phyloP scores from a whole-genome alignment of 2,113 vertebrate species.

The Cephalopholis sonnerati region DNA sequence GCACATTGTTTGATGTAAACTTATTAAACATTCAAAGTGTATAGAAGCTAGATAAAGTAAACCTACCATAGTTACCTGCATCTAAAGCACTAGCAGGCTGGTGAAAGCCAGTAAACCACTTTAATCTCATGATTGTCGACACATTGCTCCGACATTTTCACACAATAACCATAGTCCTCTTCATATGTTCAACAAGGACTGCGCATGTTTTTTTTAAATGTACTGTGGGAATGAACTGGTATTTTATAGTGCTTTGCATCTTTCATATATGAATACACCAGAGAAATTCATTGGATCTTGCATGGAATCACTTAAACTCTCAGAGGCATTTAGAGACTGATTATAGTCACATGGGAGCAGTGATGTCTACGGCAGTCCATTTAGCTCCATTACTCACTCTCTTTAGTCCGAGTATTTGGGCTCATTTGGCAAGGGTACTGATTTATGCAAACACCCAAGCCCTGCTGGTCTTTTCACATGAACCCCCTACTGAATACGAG shows the following conservation, averaged over 20 bases:
- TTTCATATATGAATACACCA: slow-evolving; percentile 32
- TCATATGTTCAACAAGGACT: background rate
- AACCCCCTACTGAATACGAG: slow-evolving; percentile 74
- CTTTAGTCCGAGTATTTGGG: slow-evolving; percentile 51
- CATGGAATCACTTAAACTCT: slow-evolving; percentile 59
- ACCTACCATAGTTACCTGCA: too few relatives aligned
- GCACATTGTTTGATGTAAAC: too few relatives aligned
- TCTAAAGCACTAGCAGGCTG: too few relatives aligned
- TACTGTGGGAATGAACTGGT: slow-evolving; percentile 43
- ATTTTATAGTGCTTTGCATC: slow-evolving; percentile 42
- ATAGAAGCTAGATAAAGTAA: too few relatives aligned
- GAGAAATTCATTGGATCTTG: slow-evolving; percentile 33
- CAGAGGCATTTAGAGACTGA: slow-evolving; percentile 59
- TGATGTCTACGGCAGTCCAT: slow-evolving; percentile 63
- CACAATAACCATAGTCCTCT: slow-evolving; percentile 1
- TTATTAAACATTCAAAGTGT: too few relatives aligned
- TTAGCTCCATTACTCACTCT: slow-evolving; percentile 68
- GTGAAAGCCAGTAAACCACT: background rate
- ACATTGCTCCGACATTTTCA: background rate
- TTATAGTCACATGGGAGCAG: slow-evolving; percentile 69
- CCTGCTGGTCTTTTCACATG: slow-evolving; percentile 80
- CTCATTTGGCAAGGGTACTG: slow-evolving; percentile 76
- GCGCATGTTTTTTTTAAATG: background rate
- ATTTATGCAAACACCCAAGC: slow-evolving; percentile 80
- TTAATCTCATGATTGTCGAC: background rate